Evolutionary conservation across 2,888 invertebrate genomes (phyloP), one percentile per base, ranked within the genome.

Genomic region (Scaptomyza tumidula): DNA sequence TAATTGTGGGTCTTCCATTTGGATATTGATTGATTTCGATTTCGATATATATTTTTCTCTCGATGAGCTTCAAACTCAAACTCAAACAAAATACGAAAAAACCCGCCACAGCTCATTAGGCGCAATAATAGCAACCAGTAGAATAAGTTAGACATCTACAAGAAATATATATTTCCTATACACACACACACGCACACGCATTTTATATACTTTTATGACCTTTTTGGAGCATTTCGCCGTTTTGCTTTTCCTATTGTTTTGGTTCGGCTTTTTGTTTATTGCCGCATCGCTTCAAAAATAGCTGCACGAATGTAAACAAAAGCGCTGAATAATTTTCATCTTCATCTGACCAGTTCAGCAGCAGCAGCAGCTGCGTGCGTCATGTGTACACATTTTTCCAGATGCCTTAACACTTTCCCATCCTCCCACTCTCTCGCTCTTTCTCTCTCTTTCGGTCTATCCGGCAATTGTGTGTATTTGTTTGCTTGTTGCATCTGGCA

Each of bases 241-340:
- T 64, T 50, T 43, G 57, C 52, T 35, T 55, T 59, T 16, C 5
- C 64, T 54, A 68, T 76, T 71, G 63, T 83, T 80, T 86, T 82
- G 77, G 75, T 69, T 85, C 85, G 83, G 76, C 71, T 85, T 41
- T 41, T 85, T 86, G 87, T 79, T 79, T 79, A 79, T 79, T 80
- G 80, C 73, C 60, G 53, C 71, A 70, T 62, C 63, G 76, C 80
- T 87, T 87, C 86, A 80, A 86, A 86, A 86, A 86, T 86, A 86
- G 87, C 85, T 77, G 72, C 78, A 77, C 77, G 74, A 86, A 86
- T 87, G 86, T 86, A 86, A 86, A 86, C 86, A 86, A 86, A 80
- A 84, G 86, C 81, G 80, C 14, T 81, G 35, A 50, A 68, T 69
- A 77, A 72, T 64, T 64, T 53, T 58, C 41, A 3, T 41, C 16